Conservation (phyloP, 2,888 invertebrate genomes). For the Neelides folsomi region DNA sequence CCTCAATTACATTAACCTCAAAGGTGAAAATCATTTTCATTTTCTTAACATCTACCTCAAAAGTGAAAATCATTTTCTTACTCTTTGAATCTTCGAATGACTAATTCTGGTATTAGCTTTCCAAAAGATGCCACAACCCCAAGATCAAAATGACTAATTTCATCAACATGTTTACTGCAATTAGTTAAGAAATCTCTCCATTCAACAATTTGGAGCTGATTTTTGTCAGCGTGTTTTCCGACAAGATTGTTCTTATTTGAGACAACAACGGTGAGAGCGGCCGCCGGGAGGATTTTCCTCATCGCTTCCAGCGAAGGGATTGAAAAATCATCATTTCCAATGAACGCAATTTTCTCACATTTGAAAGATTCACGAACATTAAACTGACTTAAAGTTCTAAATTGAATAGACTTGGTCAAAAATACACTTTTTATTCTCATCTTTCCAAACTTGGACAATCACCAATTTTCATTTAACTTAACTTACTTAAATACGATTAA, state of each 20-base stretch:
- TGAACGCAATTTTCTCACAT: slow-evolving; percentile 55
- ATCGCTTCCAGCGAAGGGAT: slow-evolving; percentile 57
- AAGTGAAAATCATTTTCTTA: slow-evolving; percentile 41
- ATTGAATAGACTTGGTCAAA: background rate
- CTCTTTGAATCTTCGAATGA: slow-evolving; percentile 68
- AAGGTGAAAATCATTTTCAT: background rate
- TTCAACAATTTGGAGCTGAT: slow-evolving; percentile 47
- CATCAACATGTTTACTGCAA: slow-evolving; percentile 39
- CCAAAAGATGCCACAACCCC: slow-evolving; percentile 91
- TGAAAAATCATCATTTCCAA: slow-evolving; percentile 74
- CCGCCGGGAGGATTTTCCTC: slow-evolving; percentile 7
- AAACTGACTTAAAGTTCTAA: slow-evolving; percentile 36
- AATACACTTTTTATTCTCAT: too few relatives aligned
- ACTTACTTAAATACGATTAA: too few relatives aligned
- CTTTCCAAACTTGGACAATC: too few relatives aligned
- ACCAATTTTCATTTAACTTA: too few relatives aligned
- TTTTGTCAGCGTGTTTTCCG: slow-evolving; percentile 51
- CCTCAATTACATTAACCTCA: too few relatives aligned
- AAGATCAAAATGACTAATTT: slow-evolving; percentile 52
- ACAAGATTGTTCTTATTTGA: slow-evolving; percentile 49
- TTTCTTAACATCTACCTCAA: too few relatives aligned
- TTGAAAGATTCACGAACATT: too few relatives aligned
- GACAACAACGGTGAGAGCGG: slow-evolving; percentile 21
- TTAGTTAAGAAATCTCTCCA: slow-evolving; percentile 44
- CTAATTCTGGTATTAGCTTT: slow-evolving; percentile 61